Conservation (phyloP, 2,113 vertebrate species). For the Arvicanthis niloticus region DNA sequence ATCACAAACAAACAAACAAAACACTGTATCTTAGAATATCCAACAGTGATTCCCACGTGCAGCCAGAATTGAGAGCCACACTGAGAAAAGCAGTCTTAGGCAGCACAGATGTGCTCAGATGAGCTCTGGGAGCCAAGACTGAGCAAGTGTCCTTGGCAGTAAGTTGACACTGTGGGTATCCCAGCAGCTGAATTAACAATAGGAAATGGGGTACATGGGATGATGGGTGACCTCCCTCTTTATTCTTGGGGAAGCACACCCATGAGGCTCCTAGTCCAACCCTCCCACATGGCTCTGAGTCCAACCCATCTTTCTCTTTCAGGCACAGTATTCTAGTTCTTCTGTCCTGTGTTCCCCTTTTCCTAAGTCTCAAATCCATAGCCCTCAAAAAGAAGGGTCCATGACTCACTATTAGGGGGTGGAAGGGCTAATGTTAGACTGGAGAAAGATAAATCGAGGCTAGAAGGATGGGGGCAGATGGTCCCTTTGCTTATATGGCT, state of each 20-base stretch:
- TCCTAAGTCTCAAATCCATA: not conserved
- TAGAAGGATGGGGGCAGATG: not conserved
- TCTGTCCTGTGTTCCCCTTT: not conserved
- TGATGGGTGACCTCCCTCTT: not conserved
- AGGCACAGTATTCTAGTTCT: not conserved
- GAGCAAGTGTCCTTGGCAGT: no score
- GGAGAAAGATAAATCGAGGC: not conserved
- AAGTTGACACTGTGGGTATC: not conserved
- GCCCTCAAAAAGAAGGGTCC: not conserved
- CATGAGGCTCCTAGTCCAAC: accelerated
- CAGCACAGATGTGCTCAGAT: not conserved
- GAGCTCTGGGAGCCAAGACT: not conserved
- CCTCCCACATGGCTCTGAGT: not conserved
- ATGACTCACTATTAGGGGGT: not conserved
- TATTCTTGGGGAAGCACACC: not conserved
- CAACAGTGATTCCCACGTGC: not conserved
- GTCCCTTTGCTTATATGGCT: not conserved
- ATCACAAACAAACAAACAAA: not conserved
- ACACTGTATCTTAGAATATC: not conserved
- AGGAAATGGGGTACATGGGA: not conserved
- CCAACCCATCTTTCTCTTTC: not conserved
- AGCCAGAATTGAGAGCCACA: not conserved
- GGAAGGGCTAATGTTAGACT: not conserved
- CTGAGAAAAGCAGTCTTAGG: not conserved
- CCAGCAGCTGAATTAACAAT: not conserved